Conservation (phyloP, 2,888 invertebrate species). For the Dolichopus griseipennis region DNA sequence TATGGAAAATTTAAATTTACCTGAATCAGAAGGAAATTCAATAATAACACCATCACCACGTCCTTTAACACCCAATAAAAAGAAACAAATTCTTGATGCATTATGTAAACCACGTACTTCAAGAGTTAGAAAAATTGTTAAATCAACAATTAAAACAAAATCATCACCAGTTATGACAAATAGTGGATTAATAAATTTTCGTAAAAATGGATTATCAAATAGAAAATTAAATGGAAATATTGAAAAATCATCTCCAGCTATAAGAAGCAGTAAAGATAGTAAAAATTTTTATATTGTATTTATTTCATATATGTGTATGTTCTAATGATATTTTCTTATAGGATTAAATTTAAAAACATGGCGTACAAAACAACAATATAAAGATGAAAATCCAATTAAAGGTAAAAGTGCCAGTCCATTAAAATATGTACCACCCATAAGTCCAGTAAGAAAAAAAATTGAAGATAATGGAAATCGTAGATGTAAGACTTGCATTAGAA, state of each 20-base stretch:
- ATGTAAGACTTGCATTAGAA: background rate
- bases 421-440: slow-evolving; percentile 1
- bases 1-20: slow-evolving; percentile 14
- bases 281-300: background rate
- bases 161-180: slow-evolving; percentile 8
- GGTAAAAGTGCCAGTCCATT: slow-evolving; percentile 14
- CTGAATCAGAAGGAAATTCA: background rate
- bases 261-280: background rate
- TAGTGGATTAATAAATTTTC: slow-evolving; percentile 5
- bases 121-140: background rate
- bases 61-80: slow-evolving; percentile 2
- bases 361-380: slow-evolving; percentile 20
- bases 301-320: background rate
- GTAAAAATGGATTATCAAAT: slow-evolving; percentile 9
- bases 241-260: background rate
- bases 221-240: slow-evolving; percentile 7
- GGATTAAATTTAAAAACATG: slow-evolving; percentile 23
- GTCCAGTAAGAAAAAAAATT: background rate
- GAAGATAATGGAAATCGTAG: background rate
- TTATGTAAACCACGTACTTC: background rate
- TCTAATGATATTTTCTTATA: background rate
- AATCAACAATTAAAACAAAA: slow-evolving; percentile 1
- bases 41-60: slow-evolving; percentile 9
- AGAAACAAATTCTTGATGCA: background rate
- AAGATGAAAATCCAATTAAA: background rate